Evolutionary conservation across 2,113 vertebrate genomes (phyloP).

Genomic region (Mesoclemmys tuberculata): DNA sequence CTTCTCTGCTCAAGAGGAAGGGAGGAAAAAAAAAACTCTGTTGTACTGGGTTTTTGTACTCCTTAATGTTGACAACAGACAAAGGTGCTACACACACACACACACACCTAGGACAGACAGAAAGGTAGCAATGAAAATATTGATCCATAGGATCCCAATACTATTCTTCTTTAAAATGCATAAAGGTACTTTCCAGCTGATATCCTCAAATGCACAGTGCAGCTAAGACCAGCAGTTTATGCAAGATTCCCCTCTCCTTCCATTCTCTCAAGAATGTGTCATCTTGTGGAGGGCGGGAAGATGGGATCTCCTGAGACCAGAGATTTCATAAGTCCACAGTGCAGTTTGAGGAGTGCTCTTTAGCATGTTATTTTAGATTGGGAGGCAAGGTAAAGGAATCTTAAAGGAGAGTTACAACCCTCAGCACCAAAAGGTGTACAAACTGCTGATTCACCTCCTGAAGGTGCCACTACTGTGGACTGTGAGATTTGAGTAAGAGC

Average conservation of each 20-base stretch:
- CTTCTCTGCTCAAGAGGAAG: neutral
- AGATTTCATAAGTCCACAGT: neutral
- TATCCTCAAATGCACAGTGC: neutral
- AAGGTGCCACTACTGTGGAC: too few species aligned
- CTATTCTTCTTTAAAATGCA: constrained; percentile 7
- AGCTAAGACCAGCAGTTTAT: neutral
- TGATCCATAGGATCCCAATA: neutral
- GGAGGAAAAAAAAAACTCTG: neutral
- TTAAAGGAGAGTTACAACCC: neutral
- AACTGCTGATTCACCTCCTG: neutral
- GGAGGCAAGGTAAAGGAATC: neutral
- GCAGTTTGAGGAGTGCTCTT: neutral
- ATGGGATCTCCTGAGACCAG: neutral
- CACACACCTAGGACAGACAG: neutral
- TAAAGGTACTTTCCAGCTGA: neutral
- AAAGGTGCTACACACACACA: neutral
- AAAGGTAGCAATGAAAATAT: neutral
- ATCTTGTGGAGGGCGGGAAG: neutral
- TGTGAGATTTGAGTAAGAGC: too few species aligned
- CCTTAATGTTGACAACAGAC: neutral
- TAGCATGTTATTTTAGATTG: neutral
- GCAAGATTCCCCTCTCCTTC: neutral
- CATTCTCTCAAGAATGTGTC: neutral
- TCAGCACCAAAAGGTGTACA: neutral
- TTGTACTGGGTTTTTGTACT: neutral